Evolutionary conservation across 2,113 vertebrate species (phyloP), one percentile per base, ranked within the genome.

Genomic region (Pseudolaguvia tuberculata): DNA sequence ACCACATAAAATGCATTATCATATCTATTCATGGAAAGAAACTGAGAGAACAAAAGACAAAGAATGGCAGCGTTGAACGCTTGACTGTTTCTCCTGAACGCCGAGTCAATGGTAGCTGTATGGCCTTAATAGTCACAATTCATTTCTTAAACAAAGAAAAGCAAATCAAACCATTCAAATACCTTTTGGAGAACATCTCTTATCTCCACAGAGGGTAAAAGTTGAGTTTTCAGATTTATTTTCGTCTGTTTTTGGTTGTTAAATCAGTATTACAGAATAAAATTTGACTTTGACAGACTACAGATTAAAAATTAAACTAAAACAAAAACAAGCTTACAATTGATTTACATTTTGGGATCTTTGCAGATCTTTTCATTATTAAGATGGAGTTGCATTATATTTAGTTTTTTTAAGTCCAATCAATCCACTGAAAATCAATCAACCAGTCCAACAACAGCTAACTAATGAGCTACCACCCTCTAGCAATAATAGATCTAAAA

Each of bases 11-110:
- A 20, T 51, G 17, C 0, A 31, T 51, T 68, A 68, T 68, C 25
- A 27, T 65, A 5, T 65, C 62, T 65, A 47, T 65, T 65, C 62
- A 47, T 55, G 65, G 48, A 18, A 51, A 29, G 47, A 51, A 51
- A n/a, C 18, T n/a, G 48, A 29, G 10, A 31, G 27, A 52, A 52
- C 48, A 68, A 52, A 68, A 52, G 27, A n/a, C 27, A 52, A 68
- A 52, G 66, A 52, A 68, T 31, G 62, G 62, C 1, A 0, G 14
- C 25, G 42, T 47, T 25, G 21, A 65, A 65, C 23, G 42, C 42
- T 66, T 66, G 21, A 48, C 62, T 11, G 42, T 48, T 48, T 8
- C 15, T 23, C 14, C 21, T 47, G 7, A 48, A 15, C 13, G 5
- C 23, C 2, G 5, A 21, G 20, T 10, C 31, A 13, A 8, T 63